phyloP scores from a whole-genome alignment of 2,888 invertebrate species.

The Phytoseiulus persimilis region DNA sequence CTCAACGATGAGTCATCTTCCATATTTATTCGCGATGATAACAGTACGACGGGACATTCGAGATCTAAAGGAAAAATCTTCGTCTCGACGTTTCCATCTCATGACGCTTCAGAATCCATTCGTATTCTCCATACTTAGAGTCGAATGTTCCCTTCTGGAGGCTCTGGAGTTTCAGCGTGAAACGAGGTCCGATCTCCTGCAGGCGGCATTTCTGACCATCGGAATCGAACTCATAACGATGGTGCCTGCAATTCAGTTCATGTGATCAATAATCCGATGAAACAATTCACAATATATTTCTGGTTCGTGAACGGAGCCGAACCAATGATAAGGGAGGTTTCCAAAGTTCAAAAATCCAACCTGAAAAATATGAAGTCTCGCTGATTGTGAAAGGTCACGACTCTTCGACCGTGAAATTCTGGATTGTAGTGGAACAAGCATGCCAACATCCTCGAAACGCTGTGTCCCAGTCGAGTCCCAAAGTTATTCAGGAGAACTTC shows the following conservation, averaged over 20 bases:
- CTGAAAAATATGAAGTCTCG: conserved; percentile 97
- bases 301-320: background rate
- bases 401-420: conserved; percentile 82
- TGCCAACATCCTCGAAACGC: conserved; percentile 82
- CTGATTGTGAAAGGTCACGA: conserved; percentile 96
- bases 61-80: conserved; percentile 70
- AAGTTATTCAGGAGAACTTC: conserved; percentile 95
- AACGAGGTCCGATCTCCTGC: conserved; percentile 90
- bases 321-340: background rate
- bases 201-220: conserved; percentile 61
- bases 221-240: conserved; percentile 69
- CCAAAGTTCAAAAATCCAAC: background rate
- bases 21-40: no score
- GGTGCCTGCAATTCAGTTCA: background rate
- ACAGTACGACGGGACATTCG: no score
- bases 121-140: conserved; percentile 89
- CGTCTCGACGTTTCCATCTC: conserved; percentile 85
- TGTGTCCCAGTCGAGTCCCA: conserved; percentile 80
- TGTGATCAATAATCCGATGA: no score
- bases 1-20: no score
- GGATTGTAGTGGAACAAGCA: conserved; percentile 91
- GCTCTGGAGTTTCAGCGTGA: conserved; percentile 82
- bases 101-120: conserved; percentile 80
- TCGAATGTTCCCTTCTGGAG: conserved; percentile 95
- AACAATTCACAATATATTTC: background rate